phyloP scores from a whole-genome alignment of 2,113 vertebrate genomes.

The Osmerus mordax region DNA sequence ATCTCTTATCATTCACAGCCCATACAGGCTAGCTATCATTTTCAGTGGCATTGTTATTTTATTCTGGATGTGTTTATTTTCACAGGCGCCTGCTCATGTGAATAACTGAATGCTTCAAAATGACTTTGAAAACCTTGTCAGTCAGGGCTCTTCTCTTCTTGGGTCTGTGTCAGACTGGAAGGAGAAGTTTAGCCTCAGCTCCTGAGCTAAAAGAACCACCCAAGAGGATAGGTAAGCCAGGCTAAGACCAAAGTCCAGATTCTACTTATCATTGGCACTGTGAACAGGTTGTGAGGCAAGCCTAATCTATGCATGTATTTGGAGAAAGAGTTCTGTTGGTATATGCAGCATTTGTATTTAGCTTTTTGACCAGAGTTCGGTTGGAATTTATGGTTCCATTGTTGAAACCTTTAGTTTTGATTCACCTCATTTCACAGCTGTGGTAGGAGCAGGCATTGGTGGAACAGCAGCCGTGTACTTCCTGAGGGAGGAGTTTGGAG shows the following conservation, averaged over 20 bases:
- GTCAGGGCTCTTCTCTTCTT: slow-evolving; percentile 63
- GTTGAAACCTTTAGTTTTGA: background rate
- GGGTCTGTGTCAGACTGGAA: slow-evolving; percentile 60
- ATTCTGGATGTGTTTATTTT: slow-evolving; percentile 1
- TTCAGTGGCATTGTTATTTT: background rate
- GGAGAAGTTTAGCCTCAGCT: slow-evolving; percentile 57
- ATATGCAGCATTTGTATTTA: too few species aligned
- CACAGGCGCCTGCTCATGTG: slow-evolving; percentile 41
- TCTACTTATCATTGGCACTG: background rate
- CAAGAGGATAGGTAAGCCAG: slow-evolving; percentile 66
- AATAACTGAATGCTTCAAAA: slow-evolving; percentile 36
- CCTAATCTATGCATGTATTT: too few species aligned
- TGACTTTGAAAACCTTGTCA: slow-evolving; percentile 52
- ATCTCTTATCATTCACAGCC: too few species aligned
- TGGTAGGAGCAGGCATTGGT: slow-evolving; percentile 88
- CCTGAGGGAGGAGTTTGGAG: slow-evolving; percentile 86
- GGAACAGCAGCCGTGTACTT: slow-evolving; percentile 83
- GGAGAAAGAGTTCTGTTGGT: too few species aligned
- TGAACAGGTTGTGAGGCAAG: background rate
- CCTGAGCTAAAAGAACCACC: slow-evolving; percentile 59
- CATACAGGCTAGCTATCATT: too few species aligned
- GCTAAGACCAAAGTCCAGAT: background rate
- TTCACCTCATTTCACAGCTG: slow-evolving; percentile 62
- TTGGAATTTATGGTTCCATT: too few species aligned
- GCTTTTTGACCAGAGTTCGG: too few species aligned